A percentile compares a stretch with the other conserved stretches of the same genome.
These are phyloP conservation scores for Plutomurus gul DNA, from an alignment of 1,140 invertebrate genomes.

Conservation along the genomic window DNA sequence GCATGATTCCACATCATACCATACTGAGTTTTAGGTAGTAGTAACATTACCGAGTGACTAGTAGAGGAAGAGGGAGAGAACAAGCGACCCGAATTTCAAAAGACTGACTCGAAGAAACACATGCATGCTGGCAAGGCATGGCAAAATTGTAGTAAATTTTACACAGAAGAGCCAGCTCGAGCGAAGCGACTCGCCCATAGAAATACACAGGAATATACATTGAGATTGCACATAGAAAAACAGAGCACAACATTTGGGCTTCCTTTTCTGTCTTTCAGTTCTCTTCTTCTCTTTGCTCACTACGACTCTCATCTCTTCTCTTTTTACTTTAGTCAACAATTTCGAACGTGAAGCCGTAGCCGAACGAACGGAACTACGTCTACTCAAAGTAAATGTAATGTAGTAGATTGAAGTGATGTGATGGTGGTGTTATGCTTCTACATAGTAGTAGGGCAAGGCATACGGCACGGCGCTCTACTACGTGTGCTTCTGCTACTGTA, in stretches of 20 bases:
- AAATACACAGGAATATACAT: background rate
- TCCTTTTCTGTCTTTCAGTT: background rate
- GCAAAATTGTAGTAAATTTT: background rate
- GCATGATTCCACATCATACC: too few relatives aligned
- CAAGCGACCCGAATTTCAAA: too few relatives aligned
- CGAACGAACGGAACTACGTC: background rate
- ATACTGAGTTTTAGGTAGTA: too few relatives aligned
- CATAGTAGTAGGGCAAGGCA: background rate
- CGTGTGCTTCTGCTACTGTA: too few relatives aligned
- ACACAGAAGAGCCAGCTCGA: background rate
- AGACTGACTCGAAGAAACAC: too few relatives aligned
- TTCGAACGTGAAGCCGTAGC: background rate
- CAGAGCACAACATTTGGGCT: background rate
- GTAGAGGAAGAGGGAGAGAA: too few relatives aligned
- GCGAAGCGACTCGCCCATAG: background rate
- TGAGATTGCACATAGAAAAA: background rate
- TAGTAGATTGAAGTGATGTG: background rate
- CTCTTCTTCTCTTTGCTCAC: background rate
- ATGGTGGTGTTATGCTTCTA: background rate
- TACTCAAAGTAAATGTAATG: background rate
- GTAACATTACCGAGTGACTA: too few relatives aligned
- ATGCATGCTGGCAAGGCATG: background rate
- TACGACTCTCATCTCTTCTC: background rate
- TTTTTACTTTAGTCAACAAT: background rate
- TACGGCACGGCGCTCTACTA: background rate